phyloP scores from a whole-genome alignment of 2,797 vertebrate genomes.

The Myoxocephalus aenaeus region DNA sequence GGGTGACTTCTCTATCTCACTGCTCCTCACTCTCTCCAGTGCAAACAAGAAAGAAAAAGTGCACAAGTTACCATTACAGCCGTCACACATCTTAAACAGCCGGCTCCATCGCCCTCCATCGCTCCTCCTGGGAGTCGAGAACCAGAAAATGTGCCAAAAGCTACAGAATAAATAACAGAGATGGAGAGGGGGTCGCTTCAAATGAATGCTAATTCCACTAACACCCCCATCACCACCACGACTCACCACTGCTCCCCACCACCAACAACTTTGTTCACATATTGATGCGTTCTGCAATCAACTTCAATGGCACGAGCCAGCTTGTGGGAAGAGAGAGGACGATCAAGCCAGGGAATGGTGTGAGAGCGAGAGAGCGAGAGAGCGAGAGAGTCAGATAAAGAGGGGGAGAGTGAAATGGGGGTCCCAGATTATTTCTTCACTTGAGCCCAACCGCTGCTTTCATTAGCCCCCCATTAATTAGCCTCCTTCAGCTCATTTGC shows the following conservation, averaged over 20 bases:
- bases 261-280: conserved; percentile 91
- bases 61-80: conserved; percentile 92
- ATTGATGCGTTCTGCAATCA: conserved; percentile 91
- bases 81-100: conserved; percentile 91
- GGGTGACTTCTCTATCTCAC: conserved; percentile 7
- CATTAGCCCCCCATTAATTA: conserved; percentile 98
- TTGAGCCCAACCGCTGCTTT: conserved; percentile 91
- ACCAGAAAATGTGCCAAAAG: conserved; percentile 90
- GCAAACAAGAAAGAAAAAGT: conserved; percentile 82
- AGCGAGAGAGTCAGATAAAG: conserved; percentile 48
- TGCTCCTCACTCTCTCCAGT: conserved; percentile 41
- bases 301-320: conserved; percentile 91
- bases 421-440: conserved; percentile 90
- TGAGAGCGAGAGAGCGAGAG: conserved; percentile 17
- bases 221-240: conserved; percentile 51
- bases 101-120: conserved; percentile 76
- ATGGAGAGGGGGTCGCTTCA: conserved; percentile 82
- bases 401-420: conserved; percentile 65
- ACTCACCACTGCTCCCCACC: conserved; percentile 47
- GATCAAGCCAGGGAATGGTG: conserved; percentile 36
- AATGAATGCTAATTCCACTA: conserved; percentile 95
- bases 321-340: conserved; percentile 67
- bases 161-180: conserved; percentile 92
- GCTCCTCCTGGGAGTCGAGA: conserved; percentile 88
- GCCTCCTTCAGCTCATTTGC: conserved; percentile 98